Percentiles rank a stretch among this genome's conserved stretches.
These are phyloP conservation scores for Marisa cornuarietis DNA, from an alignment of 1,140 invertebrate species.

Conservation along the genomic window DNA sequence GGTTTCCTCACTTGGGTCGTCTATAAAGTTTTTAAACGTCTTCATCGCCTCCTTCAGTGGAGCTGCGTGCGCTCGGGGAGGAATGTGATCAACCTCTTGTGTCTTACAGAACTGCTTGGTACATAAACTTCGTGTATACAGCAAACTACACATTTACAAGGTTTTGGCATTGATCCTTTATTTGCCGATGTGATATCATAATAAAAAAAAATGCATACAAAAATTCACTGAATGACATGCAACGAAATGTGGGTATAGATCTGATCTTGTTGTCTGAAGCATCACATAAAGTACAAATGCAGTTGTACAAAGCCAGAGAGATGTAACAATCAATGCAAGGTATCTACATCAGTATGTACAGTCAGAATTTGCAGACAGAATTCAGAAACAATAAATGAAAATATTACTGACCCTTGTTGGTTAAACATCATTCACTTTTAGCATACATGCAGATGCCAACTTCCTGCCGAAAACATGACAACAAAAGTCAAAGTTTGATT, in stretches of 20 bases:
- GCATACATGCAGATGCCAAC: too few species aligned
- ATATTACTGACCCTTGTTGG: too few species aligned
- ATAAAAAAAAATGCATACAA: constrained; percentile 23
- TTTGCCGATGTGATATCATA: constrained; percentile 25
- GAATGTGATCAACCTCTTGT: not conserved
- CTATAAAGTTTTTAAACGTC: not conserved
- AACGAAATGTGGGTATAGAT: constrained; percentile 15
- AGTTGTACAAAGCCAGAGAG: constrained; percentile 26
- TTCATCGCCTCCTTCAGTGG: not conserved
- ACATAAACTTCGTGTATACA: not conserved
- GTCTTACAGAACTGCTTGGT: not conserved
- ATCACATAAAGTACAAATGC: constrained; percentile 20
- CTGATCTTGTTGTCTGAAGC: constrained; percentile 18
- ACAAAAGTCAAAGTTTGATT: too few species aligned
- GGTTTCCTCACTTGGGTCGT: not conserved
- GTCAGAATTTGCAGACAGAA: too few species aligned
- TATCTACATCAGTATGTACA: constrained; percentile 15
- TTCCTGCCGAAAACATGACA: too few species aligned
- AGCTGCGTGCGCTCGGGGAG: not conserved
- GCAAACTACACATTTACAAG: not conserved
- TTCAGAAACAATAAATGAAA: too few species aligned
- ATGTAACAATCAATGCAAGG: not conserved
- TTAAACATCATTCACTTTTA: too few species aligned
- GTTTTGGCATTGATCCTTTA: constrained; percentile 23
- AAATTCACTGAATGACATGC: constrained; percentile 27